A percentile compares a stretch with the other conserved stretches of the same genome.
phyloP scores from a whole-genome alignment of 2,797 vertebrate genomes.

The Cryptoblepharus egeriae region DNA sequence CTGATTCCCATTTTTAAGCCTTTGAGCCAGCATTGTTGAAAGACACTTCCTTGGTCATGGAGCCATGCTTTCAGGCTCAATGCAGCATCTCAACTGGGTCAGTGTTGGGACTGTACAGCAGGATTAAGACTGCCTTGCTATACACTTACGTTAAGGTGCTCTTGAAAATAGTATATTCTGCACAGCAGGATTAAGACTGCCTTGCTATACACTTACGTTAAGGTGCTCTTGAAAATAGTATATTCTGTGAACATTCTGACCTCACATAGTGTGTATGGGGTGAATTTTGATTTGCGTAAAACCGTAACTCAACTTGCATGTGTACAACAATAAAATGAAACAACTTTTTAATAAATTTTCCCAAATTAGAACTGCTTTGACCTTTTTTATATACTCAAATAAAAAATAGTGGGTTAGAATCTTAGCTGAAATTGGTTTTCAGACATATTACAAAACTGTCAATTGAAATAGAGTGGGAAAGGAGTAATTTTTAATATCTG shows the following conservation, averaged over 20 bases:
- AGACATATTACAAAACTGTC: background rate
- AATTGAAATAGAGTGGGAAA: conserved; percentile 5
- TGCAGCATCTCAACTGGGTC: background rate
- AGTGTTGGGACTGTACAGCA: background rate
- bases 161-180: background rate
- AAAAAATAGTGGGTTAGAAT: background rate
- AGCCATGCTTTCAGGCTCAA: background rate
- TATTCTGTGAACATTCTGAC: background rate
- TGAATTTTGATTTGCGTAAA: background rate
- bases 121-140: background rate
- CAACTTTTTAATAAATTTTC: conserved; percentile 21
- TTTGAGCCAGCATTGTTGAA: too few species aligned
- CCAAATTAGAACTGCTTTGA: background rate
- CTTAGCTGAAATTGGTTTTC: background rate
- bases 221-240: background rate
- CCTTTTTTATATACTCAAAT: background rate
- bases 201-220: background rate
- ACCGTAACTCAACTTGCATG: background rate
- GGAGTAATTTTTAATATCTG: background rate
- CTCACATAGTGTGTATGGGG: background rate
- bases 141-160: background rate
- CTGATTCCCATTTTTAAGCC: too few species aligned
- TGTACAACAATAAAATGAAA: background rate
- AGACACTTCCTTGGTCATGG: too few species aligned
- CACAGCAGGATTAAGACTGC: background rate